Evolutionary conservation across 2,113 vertebrate genomes (phyloP).

Genomic region (Chaetops frenatus): DNA sequence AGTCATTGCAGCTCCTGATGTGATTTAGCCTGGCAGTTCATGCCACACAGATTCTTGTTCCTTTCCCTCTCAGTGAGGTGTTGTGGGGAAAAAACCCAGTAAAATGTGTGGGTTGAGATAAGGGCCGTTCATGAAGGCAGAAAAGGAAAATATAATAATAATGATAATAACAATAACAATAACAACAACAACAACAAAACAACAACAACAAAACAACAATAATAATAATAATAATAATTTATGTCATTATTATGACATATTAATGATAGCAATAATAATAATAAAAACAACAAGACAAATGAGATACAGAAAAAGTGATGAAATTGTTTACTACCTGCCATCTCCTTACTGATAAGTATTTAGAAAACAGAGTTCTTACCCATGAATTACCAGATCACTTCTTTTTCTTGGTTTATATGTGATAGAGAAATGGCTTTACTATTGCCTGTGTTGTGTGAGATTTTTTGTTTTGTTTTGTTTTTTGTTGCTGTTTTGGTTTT

Average conservation of each 20-base stretch:
- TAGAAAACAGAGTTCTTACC: not conserved
- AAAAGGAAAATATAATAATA: not conserved
- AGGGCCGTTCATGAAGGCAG: accelerated
- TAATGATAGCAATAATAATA: too few species aligned
- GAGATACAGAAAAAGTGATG: not conserved
- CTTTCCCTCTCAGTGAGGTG: not conserved
- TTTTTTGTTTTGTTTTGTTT: not conserved
- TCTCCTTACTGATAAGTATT: not conserved
- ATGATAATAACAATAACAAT: not conserved
- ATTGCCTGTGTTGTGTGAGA: not conserved
- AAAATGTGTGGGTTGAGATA: not conserved
- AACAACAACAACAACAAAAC: too few species aligned
- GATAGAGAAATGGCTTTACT: not conserved
- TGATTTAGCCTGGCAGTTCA: not conserved
- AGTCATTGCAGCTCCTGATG: not conserved
- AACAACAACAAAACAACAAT: too few species aligned
- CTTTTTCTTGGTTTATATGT: not conserved
- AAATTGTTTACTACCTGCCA: not conserved
- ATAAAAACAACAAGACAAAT: not conserved
- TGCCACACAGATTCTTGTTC: not conserved
- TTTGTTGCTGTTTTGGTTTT: not conserved
- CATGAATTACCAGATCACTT: not conserved
- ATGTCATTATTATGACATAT: too few species aligned
- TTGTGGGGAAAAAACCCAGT: not conserved
- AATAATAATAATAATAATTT: not conserved